These are phyloP conservation scores for Terrapene triunguis DNA, from an alignment of 2,113 vertebrate genomes.

Conservation along the genomic window DNA sequence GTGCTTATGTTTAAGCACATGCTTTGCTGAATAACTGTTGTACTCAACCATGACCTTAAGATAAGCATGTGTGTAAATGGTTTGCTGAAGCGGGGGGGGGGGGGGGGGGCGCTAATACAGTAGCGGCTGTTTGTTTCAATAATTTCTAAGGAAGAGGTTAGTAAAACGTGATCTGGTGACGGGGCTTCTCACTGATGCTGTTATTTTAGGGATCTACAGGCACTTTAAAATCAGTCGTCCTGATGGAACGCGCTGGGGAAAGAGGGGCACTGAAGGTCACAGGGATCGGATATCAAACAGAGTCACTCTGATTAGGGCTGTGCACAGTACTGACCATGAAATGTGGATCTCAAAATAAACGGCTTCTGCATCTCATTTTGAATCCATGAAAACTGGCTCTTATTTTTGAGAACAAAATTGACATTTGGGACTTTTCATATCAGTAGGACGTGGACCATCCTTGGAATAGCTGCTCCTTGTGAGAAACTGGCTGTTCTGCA, in stretches of 20 bases:
- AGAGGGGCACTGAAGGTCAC: neutral
- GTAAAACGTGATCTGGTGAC: neutral
- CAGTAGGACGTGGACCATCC: neutral
- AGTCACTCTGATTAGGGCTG: fast-evolving
- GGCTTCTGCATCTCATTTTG: neutral
- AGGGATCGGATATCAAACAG: neutral
- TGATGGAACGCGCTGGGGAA: neutral
- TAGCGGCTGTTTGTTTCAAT: neutral
- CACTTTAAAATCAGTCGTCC: neutral
- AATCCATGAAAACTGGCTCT: neutral
- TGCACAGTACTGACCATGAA: neutral
- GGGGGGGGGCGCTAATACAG: neutral
- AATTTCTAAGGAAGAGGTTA: neutral
- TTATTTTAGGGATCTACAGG: neutral
- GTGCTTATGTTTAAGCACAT: neutral
- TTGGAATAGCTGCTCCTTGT: neutral
- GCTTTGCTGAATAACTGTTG: neutral
- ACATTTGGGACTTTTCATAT: neutral
- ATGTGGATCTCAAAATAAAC: neutral
- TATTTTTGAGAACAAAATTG: neutral
- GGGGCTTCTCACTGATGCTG: neutral
- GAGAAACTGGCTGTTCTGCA: neutral
- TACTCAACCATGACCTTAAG: neutral
- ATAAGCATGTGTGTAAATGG: neutral
- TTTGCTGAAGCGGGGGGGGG: neutral